phyloP scores from a whole-genome alignment of 2,797 vertebrate genomes.

The Streptopelia turtur region DNA sequence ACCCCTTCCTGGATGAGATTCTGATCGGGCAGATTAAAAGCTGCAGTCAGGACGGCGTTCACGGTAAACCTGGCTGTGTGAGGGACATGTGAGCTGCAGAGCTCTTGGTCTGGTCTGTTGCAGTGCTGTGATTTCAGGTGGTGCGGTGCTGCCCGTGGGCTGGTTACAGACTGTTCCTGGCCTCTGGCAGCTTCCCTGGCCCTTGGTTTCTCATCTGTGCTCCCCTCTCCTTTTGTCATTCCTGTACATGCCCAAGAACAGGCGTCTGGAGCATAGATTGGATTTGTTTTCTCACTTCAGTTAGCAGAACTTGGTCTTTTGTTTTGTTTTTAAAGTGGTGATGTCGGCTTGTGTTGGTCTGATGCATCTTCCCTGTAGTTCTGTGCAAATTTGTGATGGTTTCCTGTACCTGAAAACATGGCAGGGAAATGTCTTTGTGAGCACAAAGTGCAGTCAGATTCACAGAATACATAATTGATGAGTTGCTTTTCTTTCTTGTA shows the following conservation, averaged over 20 bases:
- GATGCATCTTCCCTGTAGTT: background rate
- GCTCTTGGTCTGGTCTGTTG: background rate
- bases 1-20: slow-evolving; percentile 96
- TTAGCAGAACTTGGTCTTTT: background rate
- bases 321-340: background rate
- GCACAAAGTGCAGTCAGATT: background rate
- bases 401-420: background rate
- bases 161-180: background rate
- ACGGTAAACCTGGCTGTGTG: slow-evolving; percentile 77
- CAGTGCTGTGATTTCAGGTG: background rate
- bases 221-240: background rate
- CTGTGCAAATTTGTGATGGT: background rate
- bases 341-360: fast-evolving
- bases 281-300: background rate
- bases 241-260: background rate
- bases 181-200: background rate
- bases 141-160: background rate
- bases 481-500: background rate
- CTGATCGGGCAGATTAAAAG: slow-evolving; percentile 95
- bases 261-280: background rate
- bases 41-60: slow-evolving; percentile 96
- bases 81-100: background rate
- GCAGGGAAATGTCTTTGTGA: background rate
- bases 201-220: background rate
- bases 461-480: background rate